phyloP scores from a whole-genome alignment of 2,888 invertebrate genomes.

The Odontomyia ornata region DNA sequence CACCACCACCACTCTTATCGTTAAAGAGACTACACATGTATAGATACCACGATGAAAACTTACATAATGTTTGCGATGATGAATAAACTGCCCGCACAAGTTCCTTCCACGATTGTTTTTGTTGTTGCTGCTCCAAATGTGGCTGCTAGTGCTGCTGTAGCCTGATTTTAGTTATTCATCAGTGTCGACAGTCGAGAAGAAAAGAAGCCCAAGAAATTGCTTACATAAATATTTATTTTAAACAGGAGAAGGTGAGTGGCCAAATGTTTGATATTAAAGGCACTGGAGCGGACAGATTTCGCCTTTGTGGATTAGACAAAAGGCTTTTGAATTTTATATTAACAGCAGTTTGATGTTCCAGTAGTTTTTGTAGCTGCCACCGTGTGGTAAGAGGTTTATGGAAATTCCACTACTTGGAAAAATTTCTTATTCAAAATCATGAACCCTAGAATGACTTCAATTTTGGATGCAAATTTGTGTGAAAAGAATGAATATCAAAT shows the following conservation, averaged over 20 bases:
- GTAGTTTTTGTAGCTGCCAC: background rate
- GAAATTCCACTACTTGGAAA: too few species aligned
- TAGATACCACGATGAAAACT: background rate
- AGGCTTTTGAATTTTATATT: constrained; percentile 29
- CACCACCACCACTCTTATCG: background rate
- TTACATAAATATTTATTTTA: constrained; percentile 49
- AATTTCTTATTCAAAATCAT: background rate
- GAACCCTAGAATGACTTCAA: background rate
- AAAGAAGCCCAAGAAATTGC: constrained; percentile 45
- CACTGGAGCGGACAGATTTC: constrained; percentile 36
- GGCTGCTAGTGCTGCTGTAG: background rate
- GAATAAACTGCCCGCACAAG: constrained; percentile 43
- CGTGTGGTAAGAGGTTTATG: too few species aligned
- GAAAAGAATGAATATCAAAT: background rate
- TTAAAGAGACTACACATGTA: background rate
- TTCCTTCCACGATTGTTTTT: constrained; percentile 25
- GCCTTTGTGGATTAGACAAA: constrained; percentile 29
- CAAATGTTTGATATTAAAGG: constrained; percentile 35
- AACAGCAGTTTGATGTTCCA: constrained; percentile 2
- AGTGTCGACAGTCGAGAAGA: constrained; percentile 4
- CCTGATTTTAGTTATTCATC: constrained; percentile 20
- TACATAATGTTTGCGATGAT: constrained; percentile 30
- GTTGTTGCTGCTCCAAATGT: too few species aligned
- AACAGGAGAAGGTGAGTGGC: constrained; percentile 38
- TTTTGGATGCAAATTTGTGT: background rate